Base-by-base conservation (phyloP, 2,113 vertebrate species). In the Serilophus lunatus region DNA sequence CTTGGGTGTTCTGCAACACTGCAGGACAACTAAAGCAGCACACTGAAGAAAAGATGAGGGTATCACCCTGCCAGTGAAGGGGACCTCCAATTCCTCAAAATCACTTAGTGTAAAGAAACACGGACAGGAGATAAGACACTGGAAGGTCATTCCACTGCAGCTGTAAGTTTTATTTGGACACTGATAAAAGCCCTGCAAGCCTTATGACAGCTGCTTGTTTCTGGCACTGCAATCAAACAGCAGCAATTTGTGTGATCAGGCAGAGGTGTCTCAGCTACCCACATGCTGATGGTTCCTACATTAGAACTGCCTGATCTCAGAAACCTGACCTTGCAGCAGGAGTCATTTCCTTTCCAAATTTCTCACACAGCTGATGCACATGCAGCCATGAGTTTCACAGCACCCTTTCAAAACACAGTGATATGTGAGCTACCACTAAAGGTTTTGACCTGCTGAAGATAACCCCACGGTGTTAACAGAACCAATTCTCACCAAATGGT, bases 1-100 rank as follows among this genome's bases (percentile, higher is more conserved):
- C 38, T 64, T 29, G 18, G 20, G 61, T 17, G 36, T 28, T 88
- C 79, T 51, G 53, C 66, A 88, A 68, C 29, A 45, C 38, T 12
- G 11, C 82, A 36, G 35, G 20, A 69, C 23, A 86, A 44, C 18
- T 45, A 28, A 57, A 76, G 23, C 10, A 22, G 63, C 26, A 47
- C 1, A 0, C 8, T 18, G 29, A 71, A 70, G 56, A 59, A 75
- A 33, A 7, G 0, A 81, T 5, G 10, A 0, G 1, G 36, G 6
- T 31, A 70, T 36, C n/a, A 31, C 18, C 9, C 29, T 31, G n/a
- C 0, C 1, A 80, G 40, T 3, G 31, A 95, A 72, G 15, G 26
- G 19, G 50, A 86, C 36, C 45, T 2, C 1, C 90, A 90, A 88
- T 40, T 29, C 64, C 36, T 76, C 45, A 61, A 33, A 66, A 76